phyloP scores from a whole-genome alignment of 2,888 invertebrate species.

The Pteria penguin region DNA sequence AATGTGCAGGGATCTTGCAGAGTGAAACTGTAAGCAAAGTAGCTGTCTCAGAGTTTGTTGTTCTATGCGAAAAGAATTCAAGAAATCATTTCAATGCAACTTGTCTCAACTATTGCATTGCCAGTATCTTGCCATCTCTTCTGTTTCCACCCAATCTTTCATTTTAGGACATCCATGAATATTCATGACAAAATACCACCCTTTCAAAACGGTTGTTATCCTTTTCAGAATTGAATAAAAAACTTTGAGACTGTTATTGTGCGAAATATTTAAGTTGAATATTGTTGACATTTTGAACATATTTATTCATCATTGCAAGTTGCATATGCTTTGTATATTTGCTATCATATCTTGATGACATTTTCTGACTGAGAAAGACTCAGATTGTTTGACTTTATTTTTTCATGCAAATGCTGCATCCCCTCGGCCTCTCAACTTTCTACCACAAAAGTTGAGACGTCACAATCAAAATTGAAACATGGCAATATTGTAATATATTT shows the following conservation, averaged over 20 bases:
- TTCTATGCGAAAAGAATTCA: no score
- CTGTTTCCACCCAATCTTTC: no score
- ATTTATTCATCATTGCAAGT: not conserved
- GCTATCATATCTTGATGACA: not conserved
- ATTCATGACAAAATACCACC: no score
- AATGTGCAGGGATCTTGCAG: no score
- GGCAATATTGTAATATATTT: constrained; percentile 20
- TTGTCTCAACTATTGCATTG: no score
- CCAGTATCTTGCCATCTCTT: no score
- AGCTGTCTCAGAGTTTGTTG: not conserved
- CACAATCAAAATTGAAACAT: constrained; percentile 12
- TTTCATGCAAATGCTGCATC: not conserved
- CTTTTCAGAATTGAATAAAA: no score
- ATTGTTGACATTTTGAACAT: not conserved
- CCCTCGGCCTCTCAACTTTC: constrained; percentile 1
- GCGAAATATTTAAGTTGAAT: not conserved
- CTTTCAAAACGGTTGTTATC: no score
- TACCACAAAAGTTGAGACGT: not conserved
- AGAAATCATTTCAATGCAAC: no score
- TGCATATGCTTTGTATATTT: not conserved
- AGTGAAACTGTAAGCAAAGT: not conserved
- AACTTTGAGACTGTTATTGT: not conserved
- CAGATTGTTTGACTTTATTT: not conserved
- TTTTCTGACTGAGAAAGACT: not conserved
- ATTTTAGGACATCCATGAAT: no score